Percentiles rank a stretch among this genome's conserved stretches.
phyloP scores from a whole-genome alignment of 2,113 vertebrate genomes.

The Butorides virescens region DNA sequence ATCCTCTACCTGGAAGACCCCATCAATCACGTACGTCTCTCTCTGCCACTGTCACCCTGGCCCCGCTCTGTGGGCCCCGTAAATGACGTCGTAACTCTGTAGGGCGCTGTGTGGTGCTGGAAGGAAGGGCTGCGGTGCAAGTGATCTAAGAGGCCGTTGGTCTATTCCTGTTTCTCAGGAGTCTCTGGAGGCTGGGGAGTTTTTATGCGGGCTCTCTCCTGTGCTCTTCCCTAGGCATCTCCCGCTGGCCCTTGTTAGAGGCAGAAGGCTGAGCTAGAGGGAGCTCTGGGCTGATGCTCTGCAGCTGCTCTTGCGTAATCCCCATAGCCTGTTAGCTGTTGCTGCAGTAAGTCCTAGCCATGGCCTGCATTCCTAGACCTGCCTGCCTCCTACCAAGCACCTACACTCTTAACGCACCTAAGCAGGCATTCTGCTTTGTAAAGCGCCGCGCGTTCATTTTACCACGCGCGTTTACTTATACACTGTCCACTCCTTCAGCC shows the following conservation, averaged over 20 bases:
- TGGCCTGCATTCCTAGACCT: neutral
- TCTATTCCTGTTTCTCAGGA: neutral
- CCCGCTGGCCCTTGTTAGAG: neutral
- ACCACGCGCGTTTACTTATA: neutral
- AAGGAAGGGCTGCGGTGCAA: neutral
- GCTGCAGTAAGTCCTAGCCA: neutral
- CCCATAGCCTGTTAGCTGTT: neutral
- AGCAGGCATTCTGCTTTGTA: neutral
- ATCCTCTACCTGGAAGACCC: conserved; percentile 97
- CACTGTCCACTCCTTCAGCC: neutral
- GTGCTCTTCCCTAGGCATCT: neutral
- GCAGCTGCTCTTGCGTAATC: neutral
- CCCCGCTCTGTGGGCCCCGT: neutral
- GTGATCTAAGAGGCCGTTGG: rapidly evolving
- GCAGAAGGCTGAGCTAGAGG: conserved; percentile 48
- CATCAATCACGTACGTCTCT: conserved; percentile 86
- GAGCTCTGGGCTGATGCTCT: conserved; percentile 46
- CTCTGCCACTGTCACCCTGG: neutral
- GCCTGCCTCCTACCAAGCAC: neutral
- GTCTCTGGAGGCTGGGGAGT: neutral
- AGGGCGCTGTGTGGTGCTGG: neutral
- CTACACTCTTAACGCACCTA: neutral
- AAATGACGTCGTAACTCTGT: rapidly evolving
- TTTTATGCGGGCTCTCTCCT: neutral
- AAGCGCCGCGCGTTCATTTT: neutral